Conservation (phyloP, 2,888 invertebrate genomes). For the Patella pellucida region DNA sequence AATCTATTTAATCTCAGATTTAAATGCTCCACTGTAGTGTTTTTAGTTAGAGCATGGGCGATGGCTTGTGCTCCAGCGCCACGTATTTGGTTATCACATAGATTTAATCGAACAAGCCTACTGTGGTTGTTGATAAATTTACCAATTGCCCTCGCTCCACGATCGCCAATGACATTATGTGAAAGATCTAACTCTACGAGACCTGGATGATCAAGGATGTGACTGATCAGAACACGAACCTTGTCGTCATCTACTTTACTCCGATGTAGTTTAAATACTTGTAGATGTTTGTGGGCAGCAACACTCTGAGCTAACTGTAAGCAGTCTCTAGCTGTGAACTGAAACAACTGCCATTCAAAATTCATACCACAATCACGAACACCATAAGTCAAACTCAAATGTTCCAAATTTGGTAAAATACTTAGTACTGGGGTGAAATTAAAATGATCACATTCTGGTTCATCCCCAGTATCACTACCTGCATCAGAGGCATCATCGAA, state of each 20-base stretch:
- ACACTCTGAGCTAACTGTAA: conserved; percentile 68
- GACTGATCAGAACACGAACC: conserved; percentile 67
- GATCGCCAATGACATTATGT: conserved; percentile 69
- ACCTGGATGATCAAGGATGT: conserved; percentile 69
- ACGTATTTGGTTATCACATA: conserved; percentile 68
- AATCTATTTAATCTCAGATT: conserved; percentile 68
- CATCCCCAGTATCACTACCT: conserved; percentile 68
- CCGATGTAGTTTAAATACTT: conserved; percentile 64
- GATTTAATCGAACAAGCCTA: conserved; percentile 61
- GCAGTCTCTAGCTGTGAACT: conserved; percentile 71
- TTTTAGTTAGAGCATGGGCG: conserved; percentile 70
- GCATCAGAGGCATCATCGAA: conserved; percentile 67
- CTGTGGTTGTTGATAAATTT: conserved; percentile 71
- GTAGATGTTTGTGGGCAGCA: conserved; percentile 65
- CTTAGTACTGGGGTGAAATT: conserved; percentile 67
- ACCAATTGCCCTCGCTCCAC: conserved; percentile 71
- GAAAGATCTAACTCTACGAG: conserved; percentile 69
- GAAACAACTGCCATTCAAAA: conserved; percentile 72
- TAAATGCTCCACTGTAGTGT: conserved; percentile 61
- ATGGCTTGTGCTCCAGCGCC: conserved; percentile 70
- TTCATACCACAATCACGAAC: conserved; percentile 72
- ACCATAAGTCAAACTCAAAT: conserved; percentile 69
- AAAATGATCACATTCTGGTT: conserved; percentile 70
- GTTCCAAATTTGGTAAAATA: conserved; percentile 64
- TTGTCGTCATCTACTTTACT: conserved; percentile 71